Percentiles rank a stretch among this genome's conserved stretches.
Conservation (phyloP, 2,888 invertebrate species). For the Drosophila mercatorum region DNA sequence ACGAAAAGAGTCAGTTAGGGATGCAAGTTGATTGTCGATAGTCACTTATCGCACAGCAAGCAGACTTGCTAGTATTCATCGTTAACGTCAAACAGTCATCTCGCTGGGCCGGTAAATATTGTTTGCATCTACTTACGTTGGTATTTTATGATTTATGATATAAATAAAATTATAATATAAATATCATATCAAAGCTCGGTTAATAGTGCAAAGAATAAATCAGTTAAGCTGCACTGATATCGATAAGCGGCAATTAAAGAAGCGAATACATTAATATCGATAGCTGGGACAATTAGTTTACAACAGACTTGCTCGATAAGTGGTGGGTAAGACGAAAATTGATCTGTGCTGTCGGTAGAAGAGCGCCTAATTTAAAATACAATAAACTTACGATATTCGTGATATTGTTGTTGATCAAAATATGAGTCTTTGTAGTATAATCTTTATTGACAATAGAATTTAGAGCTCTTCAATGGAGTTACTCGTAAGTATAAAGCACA, state of each 20-base stretch:
- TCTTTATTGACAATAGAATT: slow-evolving; percentile 77
- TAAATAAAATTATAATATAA: not conserved
- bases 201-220: not conserved
- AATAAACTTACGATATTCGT: not conserved
- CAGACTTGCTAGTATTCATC: not conserved
- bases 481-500: slow-evolving; percentile 73
- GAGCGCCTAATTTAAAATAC: not conserved
- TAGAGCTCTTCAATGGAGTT: slow-evolving; percentile 61
- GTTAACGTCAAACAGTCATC: not conserved
- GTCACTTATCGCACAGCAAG: slow-evolving; percentile 15
- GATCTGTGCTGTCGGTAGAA: not conserved
- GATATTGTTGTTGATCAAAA: not conserved
- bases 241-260: not conserved
- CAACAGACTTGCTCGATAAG: not conserved
- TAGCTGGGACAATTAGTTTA: not conserved
- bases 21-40: slow-evolving; percentile 30
- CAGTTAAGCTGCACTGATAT: not conserved
- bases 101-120: not conserved
- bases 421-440: slow-evolving; percentile 23
- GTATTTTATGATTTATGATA: not conserved
- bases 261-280: not conserved
- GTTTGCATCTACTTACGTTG: not conserved
- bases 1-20: slow-evolving; percentile 61
- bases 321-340: not conserved
- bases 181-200: not conserved